Base-by-base conservation (phyloP, 2,888 invertebrate species). In the Glomeris marginata region DNA sequence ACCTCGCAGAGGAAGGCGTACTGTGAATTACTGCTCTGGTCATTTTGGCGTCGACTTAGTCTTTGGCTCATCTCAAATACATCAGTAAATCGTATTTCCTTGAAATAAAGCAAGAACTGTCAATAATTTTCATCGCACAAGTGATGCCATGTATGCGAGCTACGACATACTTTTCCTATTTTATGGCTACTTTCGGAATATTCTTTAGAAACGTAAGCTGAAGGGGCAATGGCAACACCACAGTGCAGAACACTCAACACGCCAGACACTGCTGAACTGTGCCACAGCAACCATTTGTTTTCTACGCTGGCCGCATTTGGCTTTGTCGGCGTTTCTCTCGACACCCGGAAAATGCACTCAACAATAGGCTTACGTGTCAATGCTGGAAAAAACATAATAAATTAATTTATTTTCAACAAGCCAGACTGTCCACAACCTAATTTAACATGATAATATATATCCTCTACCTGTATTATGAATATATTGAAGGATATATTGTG, bases 71-170 rank as follows among this genome's bases (percentile, higher is more conserved):
- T 72, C 36, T 58, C 61, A 59, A 73, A 73, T 46, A 64, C 61
- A 59, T 73, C 72, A 1, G 72, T 65, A 43, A 68, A 63, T 58
- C 73, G 73, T 49, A 72, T 63, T 15, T 72, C 72, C 67, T 71
- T 63, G 61, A 56, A 57, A 58, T 11, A 57, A 45, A 48, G 2
- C 33, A 36, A n/a, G n/a, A n/a, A n/a, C n/a, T n/a, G n/a, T n/a
- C n/a, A n/a, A n/a, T n/a, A n/a, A n/a, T n/a, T n/a, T n/a, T n/a
- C n/a, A n/a, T n/a, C n/a, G n/a, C n/a, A n/a, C n/a, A n/a, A n/a
- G n/a, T n/a, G n/a, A n/a, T n/a, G n/a, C n/a, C n/a, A n/a, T n/a
- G n/a, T n/a, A n/a, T n/a, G n/a, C n/a, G n/a, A n/a, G n/a, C n/a
- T n/a, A n/a, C n/a, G 28, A 8, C 28, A 28, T 28, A 28, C 28